Percentiles rank a stretch among this genome's conserved stretches.
Evolutionary conservation across 1,140 invertebrate species (phyloP).

Genomic region (Drosophila gunungcola): DNA sequence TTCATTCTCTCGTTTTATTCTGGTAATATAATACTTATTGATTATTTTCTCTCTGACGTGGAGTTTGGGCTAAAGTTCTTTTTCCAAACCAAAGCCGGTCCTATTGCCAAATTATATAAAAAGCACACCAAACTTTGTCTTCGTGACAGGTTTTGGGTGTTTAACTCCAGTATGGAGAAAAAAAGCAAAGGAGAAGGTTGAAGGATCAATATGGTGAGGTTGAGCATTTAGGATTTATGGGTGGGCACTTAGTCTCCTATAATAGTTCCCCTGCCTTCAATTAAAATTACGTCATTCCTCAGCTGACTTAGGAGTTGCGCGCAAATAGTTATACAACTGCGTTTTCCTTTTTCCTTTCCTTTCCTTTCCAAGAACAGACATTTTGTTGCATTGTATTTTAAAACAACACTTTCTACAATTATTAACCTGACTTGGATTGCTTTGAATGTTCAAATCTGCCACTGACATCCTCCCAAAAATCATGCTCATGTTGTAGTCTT

Average conservation of each 20-base stretch:
- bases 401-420: too few species aligned
- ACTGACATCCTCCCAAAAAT: too few species aligned
- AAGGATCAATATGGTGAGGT: not conserved
- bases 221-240: not conserved
- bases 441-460: too few species aligned
- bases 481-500: too few species aligned
- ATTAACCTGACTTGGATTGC: too few species aligned
- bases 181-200: not conserved
- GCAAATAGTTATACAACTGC: constrained; percentile 11
- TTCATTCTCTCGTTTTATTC: not conserved
- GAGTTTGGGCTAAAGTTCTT: constrained; percentile 40
- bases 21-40: constrained; percentile 72
- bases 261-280: constrained; percentile 38
- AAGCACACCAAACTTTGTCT: constrained; percentile 4
- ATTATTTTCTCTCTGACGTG: constrained; percentile 56
- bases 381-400: too few species aligned
- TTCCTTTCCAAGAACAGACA: too few species aligned
- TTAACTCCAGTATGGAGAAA: not conserved
- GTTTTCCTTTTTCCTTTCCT: too few species aligned
- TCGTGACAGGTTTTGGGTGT: not conserved
- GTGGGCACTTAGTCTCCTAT: not conserved
- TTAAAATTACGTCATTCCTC: constrained; percentile 83
- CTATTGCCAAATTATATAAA: constrained; percentile 54
- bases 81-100: constrained; percentile 14
- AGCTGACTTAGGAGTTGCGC: constrained; percentile 57